These are phyloP conservation scores for Caranx ignobilis DNA, from an alignment of 2,113 vertebrate species.

Conservation along the genomic window DNA sequence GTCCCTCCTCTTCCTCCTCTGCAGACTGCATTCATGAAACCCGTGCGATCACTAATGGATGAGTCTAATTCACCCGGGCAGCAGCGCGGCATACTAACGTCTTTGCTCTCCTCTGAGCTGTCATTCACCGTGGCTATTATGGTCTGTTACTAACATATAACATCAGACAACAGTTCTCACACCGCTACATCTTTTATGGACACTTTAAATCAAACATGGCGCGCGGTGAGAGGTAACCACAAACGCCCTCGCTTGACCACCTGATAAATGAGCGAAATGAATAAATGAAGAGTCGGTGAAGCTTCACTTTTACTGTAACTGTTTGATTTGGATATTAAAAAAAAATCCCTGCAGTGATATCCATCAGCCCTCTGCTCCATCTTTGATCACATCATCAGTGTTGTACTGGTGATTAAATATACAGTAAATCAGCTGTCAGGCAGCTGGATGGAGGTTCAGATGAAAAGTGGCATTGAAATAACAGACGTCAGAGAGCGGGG, in stretches of 20 bases:
- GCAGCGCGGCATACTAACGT: background rate
- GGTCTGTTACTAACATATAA: background rate
- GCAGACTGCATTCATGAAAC: background rate
- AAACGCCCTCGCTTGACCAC: background rate
- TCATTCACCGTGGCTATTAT: background rate
- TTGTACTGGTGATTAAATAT: background rate
- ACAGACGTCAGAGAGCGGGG: no score
- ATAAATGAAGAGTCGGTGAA: background rate
- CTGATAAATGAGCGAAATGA: background rate
- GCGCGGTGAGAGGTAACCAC: background rate
- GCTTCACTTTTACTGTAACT: background rate
- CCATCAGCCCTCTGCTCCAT: background rate
- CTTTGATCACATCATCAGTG: background rate
- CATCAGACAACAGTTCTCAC: background rate
- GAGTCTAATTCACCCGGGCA: conserved; percentile 16
- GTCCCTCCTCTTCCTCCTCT: no score
- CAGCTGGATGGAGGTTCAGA: background rate
- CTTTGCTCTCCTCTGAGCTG: background rate
- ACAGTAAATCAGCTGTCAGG: background rate
- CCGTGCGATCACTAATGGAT: conserved; percentile 5
- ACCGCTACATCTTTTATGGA: conserved; percentile 8
- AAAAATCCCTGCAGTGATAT: background rate
- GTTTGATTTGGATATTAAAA: background rate
- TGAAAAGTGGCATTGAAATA: no score
- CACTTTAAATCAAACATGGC: background rate